phyloP scores from a whole-genome alignment of 2,888 invertebrate species.

The Isotomurus palustris region DNA sequence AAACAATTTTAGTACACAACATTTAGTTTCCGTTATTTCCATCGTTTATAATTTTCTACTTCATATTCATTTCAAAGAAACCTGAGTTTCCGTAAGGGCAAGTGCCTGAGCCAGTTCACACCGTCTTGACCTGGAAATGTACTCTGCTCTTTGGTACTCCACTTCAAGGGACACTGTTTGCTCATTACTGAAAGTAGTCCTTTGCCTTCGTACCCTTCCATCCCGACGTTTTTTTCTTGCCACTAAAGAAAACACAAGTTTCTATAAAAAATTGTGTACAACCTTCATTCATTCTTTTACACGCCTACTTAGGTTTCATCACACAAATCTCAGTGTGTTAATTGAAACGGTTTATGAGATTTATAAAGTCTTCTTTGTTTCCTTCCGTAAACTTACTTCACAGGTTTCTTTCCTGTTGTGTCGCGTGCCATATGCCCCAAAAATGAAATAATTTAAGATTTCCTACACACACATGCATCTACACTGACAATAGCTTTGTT shows the following conservation, averaged over 20 bases:
- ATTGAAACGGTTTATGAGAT: constrained; percentile 5
- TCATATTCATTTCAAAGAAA: constrained; percentile 6
- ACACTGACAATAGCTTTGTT: no score
- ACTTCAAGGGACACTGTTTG: constrained; percentile 85
- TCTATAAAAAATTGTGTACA: neutral
- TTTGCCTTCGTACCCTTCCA: constrained; percentile 78
- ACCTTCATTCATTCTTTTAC: neutral
- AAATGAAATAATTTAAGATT: no score
- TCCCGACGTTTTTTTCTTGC: constrained; percentile 80
- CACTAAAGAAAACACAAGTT: constrained; percentile 59
- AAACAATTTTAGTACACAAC: neutral
- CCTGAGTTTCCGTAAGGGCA: constrained; percentile 62
- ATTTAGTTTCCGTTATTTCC: neutral
- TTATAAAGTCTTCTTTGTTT: neutral
- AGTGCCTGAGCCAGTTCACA: constrained; percentile 72
- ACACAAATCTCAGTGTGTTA: constrained; percentile 10
- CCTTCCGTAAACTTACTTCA: no score
- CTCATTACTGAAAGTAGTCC: constrained; percentile 91
- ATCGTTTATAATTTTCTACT: neutral
- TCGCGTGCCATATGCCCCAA: no score
- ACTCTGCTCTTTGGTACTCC: constrained; percentile 87
- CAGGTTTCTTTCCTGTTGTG: no score
- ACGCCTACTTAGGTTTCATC: constrained; percentile 2
- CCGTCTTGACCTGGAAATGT: constrained; percentile 79
- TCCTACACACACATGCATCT: no score